A percentile compares a stretch with the other conserved stretches of the same genome.
Conservation (phyloP, 2,888 invertebrate species). For the Phortica okadai region DNA sequence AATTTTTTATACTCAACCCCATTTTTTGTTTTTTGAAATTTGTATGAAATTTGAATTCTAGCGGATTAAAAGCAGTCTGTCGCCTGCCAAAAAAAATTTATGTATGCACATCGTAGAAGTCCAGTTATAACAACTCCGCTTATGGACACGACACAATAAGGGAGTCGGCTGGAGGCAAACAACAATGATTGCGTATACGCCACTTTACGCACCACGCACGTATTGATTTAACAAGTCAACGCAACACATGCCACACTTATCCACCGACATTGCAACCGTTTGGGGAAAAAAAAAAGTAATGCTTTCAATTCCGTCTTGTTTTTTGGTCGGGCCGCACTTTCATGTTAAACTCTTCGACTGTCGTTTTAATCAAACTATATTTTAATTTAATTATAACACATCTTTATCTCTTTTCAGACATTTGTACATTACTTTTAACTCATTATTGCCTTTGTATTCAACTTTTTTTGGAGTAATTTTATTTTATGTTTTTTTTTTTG, state of each 20-base stretch:
- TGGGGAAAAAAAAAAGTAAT: too few relatives aligned
- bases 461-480: not conserved
- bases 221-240: constrained; percentile 65
- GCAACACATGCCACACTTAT: constrained; percentile 23
- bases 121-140: too few relatives aligned
- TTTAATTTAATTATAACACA: constrained; percentile 29
- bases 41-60: constrained; percentile 1
- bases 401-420: not conserved
- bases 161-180: not conserved
- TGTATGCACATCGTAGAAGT: not conserved
- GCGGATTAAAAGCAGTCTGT: constrained; percentile 26
- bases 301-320: not conserved
- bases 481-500: constrained; percentile 11
- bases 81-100: constrained; percentile 39
- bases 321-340: not conserved
- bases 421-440: not conserved
- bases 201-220: constrained; percentile 27
- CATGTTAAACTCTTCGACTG: not conserved
- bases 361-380: constrained; percentile 18
- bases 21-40: not conserved
- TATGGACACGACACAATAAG: not conserved
- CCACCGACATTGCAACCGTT: too few relatives aligned
- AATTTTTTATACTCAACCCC: constrained; percentile 12
- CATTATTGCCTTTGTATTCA: not conserved
- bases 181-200: constrained; percentile 13